Base-by-base conservation (phyloP, 2,888 invertebrate species). In the Ormyrus pomaceus region DNA sequence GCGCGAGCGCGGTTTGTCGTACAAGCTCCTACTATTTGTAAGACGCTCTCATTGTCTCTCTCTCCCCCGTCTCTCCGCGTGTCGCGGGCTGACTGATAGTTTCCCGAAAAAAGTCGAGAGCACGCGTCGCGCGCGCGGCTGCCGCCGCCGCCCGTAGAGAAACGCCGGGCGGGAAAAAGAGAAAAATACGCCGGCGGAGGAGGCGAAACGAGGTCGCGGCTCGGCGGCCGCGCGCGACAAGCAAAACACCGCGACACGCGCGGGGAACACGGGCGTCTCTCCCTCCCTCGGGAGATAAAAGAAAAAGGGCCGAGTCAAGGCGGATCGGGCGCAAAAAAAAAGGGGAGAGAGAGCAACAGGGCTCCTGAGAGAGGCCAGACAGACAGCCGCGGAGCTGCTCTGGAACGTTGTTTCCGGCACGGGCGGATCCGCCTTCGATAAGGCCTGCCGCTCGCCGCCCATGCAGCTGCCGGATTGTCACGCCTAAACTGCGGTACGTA, bases 381-480 rank as follows among this genome's bases (percentile, higher is more conserved):
- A 46, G 11, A 34, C 34, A 34, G 34, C 34, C 45, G 9, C 69
- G 69, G 46, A 19, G 11, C 48, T 10, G 61, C 7, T 19, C 53
- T 13, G 53, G 34, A 48, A 48, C 64, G 73, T 73, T 64, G 75
- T 71, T 80, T 80, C 80, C 76, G 76, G 72, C 80, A 80, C n/a
- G 34, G 65, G 34, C 59, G 80, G 80, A 77, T 77, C 77, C 80
- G 83, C 81, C 71, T 71, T 78, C 82, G 83, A 84, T 84, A 83
- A 83, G 82, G 65, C 70, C 64, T 66, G 8, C 53, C 58, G 34
- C 34, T 34, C 34, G 65, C 62, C 71, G 75, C 76, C 80, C 76
- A 76, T 76, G 76, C 80, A 80, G 80, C 80, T 80, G 80, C 76
- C 78, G 80, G 73, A 78, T 83, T 83, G 81, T 77, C 80, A 81